These are phyloP conservation scores for Patiria pectinifera DNA, from an alignment of 53 echinoderm and acorn worm genomes.

Conservation along the genomic window DNA sequence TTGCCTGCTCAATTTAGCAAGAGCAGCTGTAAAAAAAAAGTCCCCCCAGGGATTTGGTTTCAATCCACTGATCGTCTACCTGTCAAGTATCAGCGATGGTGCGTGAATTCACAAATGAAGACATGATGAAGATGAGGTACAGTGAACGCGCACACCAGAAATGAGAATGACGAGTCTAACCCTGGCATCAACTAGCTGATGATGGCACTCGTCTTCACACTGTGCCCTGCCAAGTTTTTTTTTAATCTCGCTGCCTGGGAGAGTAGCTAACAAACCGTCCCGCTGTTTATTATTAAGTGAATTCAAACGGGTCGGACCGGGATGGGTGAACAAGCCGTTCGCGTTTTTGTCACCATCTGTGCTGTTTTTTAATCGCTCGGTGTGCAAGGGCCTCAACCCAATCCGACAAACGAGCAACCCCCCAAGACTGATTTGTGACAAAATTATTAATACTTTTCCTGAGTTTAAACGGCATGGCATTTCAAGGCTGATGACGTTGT, in stretches of 20 bases:
- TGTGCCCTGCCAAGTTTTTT: background rate
- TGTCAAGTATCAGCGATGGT: slow-evolving; percentile 13
- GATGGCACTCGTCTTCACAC: background rate
- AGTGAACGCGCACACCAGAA: background rate
- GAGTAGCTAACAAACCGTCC: background rate
- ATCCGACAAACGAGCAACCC: background rate
- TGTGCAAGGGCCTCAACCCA: background rate
- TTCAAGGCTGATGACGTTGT: slow-evolving; percentile 9
- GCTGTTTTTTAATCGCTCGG: background rate
- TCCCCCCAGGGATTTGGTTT: background rate
- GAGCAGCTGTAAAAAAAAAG: background rate
- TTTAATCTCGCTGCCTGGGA: background rate
- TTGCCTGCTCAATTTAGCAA: background rate
- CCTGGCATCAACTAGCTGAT: background rate
- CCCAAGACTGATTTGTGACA: slow-evolving; percentile 15
- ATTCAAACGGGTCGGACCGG: background rate
- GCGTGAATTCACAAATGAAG: slow-evolving; percentile 41
- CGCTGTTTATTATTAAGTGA: slow-evolving; percentile 17
- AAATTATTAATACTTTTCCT: slow-evolving; percentile 7
- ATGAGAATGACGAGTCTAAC: background rate
- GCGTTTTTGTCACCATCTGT: slow-evolving; percentile 24
- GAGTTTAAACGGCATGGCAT: background rate
- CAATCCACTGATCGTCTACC: slow-evolving; percentile 12
- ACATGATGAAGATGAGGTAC: slow-evolving; percentile 20
- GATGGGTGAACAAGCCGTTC: background rate